Evolutionary conservation across 2,888 invertebrate species (phyloP).

Genomic region (Polia nebulosa): DNA sequence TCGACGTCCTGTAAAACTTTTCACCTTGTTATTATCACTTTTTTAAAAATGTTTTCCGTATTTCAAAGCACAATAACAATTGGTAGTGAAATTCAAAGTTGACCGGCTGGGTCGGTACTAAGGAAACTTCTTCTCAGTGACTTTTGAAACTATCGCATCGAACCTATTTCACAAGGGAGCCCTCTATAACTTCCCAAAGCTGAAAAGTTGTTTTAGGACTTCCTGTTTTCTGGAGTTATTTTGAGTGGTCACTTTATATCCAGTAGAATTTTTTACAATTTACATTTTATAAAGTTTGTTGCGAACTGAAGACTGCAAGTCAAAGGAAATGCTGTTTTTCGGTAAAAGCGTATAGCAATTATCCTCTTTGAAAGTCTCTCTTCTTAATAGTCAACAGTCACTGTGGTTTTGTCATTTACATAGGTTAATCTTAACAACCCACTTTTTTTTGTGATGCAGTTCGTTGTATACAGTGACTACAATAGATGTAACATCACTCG

Average conservation of each 20-base stretch:
- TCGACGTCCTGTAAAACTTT: constrained; percentile 77
- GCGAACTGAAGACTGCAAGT: background rate
- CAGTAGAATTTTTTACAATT: constrained; percentile 35
- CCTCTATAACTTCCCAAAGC: constrained; percentile 76
- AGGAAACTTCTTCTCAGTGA: constrained; percentile 73
- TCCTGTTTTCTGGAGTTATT: constrained; percentile 62
- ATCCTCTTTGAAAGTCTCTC: too few species aligned
- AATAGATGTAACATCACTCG: background rate
- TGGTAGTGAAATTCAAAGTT: constrained; percentile 67
- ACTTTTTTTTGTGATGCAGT: too few species aligned
- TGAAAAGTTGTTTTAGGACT: constrained; percentile 78
- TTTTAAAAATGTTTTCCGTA: constrained; percentile 75
- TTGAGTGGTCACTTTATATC: constrained; percentile 67
- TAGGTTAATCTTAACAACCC: too few species aligned
- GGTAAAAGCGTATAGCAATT: background rate
- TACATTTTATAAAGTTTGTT: constrained; percentile 16
- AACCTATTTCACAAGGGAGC: constrained; percentile 77
- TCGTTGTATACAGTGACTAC: too few species aligned
- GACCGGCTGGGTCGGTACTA: constrained; percentile 63
- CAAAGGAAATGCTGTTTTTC: background rate
- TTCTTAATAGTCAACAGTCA: too few species aligned
- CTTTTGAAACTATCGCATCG: constrained; percentile 79
- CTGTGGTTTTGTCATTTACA: too few species aligned
- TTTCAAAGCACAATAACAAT: constrained; percentile 74
- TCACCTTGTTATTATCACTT: constrained; percentile 75